Conservation (phyloP, 2,888 invertebrate genomes). For the Arenicola marina region DNA sequence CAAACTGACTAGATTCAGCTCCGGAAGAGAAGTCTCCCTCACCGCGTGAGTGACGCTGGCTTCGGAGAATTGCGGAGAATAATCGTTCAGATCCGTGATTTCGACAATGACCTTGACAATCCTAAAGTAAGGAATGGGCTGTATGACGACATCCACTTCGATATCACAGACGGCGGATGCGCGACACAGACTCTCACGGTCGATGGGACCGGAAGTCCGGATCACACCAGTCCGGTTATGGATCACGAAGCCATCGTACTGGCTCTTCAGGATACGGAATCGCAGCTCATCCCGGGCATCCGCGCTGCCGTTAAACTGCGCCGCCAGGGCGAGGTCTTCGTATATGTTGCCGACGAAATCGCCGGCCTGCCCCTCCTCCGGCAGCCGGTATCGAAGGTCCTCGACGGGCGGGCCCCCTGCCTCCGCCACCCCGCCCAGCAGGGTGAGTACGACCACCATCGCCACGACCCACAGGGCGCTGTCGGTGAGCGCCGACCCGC, state of each 20-base stretch:
- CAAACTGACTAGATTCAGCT: constrained; percentile 6
- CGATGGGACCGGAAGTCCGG: constrained; percentile 26
- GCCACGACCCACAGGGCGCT: too few species aligned
- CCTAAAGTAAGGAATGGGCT: constrained; percentile 21
- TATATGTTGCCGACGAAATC: constrained; percentile 26
- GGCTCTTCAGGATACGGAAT: constrained; percentile 25
- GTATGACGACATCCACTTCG: constrained; percentile 30
- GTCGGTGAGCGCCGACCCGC: too few species aligned
- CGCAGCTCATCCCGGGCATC: constrained; percentile 16
- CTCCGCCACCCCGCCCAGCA: too few species aligned
- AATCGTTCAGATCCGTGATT: constrained; percentile 33
- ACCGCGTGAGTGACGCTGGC: constrained; percentile 3
- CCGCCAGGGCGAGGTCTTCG: constrained; percentile 13
- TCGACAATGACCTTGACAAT: constrained; percentile 31
- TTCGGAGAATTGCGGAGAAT: constrained; percentile 29
- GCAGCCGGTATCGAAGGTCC: constrained; percentile 11
- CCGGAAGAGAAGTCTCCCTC: constrained; percentile 14
- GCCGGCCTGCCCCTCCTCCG: constrained; percentile 23
- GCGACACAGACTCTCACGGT: constrained; percentile 27
- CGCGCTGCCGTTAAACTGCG: constrained; percentile 1
- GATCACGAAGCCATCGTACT: constrained; percentile 18
- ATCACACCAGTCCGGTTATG: constrained; percentile 28
- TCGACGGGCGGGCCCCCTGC: neutral
- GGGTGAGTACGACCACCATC: too few species aligned
- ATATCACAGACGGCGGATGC: constrained; percentile 19